phyloP scores from a whole-genome alignment of 2,888 invertebrate genomes.

The Synergus gifuensis region DNA sequence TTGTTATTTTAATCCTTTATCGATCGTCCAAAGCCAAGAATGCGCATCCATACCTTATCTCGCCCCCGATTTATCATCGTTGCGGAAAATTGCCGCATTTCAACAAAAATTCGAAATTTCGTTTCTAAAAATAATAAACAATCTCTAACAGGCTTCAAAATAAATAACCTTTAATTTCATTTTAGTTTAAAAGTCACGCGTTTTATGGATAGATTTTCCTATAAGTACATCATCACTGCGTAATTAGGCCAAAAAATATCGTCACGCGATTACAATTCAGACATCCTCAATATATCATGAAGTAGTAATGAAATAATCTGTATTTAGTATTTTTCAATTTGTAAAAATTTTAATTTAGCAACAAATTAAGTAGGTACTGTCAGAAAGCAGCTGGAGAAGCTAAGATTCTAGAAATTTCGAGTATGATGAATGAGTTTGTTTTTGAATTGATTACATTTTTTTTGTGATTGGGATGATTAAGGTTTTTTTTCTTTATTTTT shows the following conservation, averaged over 20 bases:
- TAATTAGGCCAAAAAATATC: background rate
- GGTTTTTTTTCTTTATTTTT: background rate
- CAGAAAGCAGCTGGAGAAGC: background rate
- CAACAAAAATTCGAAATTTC: background rate
- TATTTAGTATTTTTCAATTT: background rate
- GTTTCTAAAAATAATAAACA: background rate
- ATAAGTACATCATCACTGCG: background rate
- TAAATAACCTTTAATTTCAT: background rate
- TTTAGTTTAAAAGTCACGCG: background rate
- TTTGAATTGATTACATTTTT: background rate
- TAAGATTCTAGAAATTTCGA: background rate
- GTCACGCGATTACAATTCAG: background rate
- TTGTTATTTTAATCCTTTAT: constrained; percentile 29
- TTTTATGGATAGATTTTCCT: background rate
- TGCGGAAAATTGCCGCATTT: background rate
- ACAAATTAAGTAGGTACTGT: too few relatives aligned
- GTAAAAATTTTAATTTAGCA: background rate
- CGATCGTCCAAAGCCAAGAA: constrained; percentile 39
- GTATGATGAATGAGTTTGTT: background rate
- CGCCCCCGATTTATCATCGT: constrained; percentile 10
- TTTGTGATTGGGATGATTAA: background rate
- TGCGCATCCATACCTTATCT: constrained; percentile 33
- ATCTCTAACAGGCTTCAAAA: background rate
- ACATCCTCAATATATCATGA: background rate
- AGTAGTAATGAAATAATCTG: background rate